Percentiles rank a stretch among this genome's conserved stretches.
Conservation (phyloP, 2,797 vertebrate species). For the Enoplosus armatus region DNA sequence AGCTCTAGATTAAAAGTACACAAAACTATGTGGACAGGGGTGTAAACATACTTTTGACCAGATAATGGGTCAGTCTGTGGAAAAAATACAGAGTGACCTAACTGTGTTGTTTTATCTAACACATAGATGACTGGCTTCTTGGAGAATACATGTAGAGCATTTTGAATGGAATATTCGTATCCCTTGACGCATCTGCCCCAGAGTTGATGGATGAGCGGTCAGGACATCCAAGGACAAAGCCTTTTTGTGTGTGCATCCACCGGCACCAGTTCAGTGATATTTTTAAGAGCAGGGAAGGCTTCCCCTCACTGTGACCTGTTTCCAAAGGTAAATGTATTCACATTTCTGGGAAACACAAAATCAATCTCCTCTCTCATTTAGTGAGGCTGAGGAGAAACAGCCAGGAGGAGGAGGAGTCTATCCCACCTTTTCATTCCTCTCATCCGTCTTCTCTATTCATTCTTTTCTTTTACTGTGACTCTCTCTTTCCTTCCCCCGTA, state of each 20-base stretch:
- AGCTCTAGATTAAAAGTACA: no score
- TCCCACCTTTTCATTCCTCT: neutral
- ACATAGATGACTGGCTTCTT: neutral
- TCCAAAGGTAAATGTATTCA: slow-evolving; percentile 11
- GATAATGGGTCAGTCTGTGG: no score
- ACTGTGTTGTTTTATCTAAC: neutral
- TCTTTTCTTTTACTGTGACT: slow-evolving; percentile 1
- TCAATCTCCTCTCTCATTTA: slow-evolving; percentile 30
- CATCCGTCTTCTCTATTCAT: neutral
- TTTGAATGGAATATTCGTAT: neutral
- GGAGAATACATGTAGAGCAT: neutral
- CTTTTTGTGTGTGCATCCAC: neutral
- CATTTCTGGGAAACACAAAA: slow-evolving; percentile 33
- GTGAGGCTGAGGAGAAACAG: slow-evolving; percentile 13
- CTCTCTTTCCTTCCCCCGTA: neutral
- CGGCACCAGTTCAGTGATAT: neutral
- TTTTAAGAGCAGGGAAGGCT: neutral
- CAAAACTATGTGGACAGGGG: neutral
- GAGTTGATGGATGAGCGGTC: neutral
- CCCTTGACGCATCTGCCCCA: neutral
- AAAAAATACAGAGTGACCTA: neutral
- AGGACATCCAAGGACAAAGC: neutral
- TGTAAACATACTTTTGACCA: no score
- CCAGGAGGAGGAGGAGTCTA: neutral
- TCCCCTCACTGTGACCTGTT: neutral